Evolutionary conservation across 2,888 invertebrate species (phyloP).

Genomic region (Pantelozetes paolii): DNA sequence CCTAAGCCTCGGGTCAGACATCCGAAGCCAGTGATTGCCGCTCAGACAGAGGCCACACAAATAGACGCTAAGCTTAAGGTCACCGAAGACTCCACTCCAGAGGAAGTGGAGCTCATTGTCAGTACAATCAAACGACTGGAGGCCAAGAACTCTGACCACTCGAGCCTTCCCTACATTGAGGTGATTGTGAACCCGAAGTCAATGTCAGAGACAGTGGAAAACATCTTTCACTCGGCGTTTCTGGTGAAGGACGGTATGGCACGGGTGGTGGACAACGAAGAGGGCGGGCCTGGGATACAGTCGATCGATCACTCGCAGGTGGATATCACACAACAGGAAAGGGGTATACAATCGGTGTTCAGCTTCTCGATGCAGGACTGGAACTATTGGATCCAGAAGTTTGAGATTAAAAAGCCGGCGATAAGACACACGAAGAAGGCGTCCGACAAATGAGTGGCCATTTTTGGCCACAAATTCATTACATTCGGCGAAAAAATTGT

Average conservation of each 20-base stretch:
- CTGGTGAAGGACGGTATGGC: conserved; percentile 21
- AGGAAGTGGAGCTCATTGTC: conserved; percentile 22
- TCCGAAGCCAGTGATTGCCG: not conserved
- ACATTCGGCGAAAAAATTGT: too few relatives aligned
- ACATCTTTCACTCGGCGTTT: conserved; percentile 30
- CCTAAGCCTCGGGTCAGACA: not conserved
- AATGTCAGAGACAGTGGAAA: conserved; percentile 15
- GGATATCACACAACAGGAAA: not conserved
- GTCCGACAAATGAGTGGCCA: too few relatives aligned
- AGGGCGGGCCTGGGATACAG: conserved; percentile 8
- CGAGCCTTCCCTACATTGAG: not conserved
- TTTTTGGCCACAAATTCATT: too few relatives aligned
- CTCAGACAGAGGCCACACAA: conserved; percentile 1
- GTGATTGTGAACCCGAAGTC: conserved; percentile 21
- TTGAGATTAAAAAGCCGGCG: conserved; percentile 17
- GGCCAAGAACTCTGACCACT: not conserved
- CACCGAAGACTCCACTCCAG: not conserved
- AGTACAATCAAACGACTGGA: not conserved
- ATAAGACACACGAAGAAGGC: conserved; percentile 20
- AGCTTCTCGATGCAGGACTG: conserved; percentile 21
- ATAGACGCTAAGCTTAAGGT: not conserved
- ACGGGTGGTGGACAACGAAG: not conserved
- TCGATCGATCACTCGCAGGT: conserved; percentile 9
- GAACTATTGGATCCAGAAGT: conserved; percentile 10
- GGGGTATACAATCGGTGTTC: conserved; percentile 8